These are phyloP conservation scores for Cerastis rubricosa DNA, from an alignment of 2,888 invertebrate genomes.

Conservation along the genomic window DNA sequence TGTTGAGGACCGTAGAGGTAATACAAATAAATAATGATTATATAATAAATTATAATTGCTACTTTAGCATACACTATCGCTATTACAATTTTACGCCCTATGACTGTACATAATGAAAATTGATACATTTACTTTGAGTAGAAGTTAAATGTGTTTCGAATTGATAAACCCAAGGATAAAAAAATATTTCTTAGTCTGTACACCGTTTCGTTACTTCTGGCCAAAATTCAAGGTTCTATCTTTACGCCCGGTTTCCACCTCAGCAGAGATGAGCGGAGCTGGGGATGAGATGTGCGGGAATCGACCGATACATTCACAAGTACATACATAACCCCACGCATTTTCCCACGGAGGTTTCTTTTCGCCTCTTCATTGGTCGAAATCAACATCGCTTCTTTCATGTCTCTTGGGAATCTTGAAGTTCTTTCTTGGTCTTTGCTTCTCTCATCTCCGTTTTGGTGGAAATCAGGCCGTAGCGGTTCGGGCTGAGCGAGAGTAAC, in stretches of 20 bases:
- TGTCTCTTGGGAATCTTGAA: neutral
- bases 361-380: neutral
- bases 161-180: neutral
- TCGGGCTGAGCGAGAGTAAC: neutral
- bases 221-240: no score
- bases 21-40: neutral
- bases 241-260: no score
- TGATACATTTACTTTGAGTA: neutral
- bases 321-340: neutral
- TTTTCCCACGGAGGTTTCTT: neutral
- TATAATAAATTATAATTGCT: neutral
- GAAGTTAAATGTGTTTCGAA: neutral
- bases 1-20: neutral
- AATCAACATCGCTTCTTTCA: neutral
- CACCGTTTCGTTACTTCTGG: neutral
- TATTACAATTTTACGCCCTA: neutral
- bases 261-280: neutral
- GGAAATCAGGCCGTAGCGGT: neutral
- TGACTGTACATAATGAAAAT: neutral
- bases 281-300: no score
- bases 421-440: neutral
- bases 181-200: neutral
- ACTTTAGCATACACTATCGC: neutral
- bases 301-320: no score
- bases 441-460: neutral